Base-by-base conservation (phyloP, 37 sponge, comb jelly and placozoan species). In the Cladorhizidae sp. region DNA sequence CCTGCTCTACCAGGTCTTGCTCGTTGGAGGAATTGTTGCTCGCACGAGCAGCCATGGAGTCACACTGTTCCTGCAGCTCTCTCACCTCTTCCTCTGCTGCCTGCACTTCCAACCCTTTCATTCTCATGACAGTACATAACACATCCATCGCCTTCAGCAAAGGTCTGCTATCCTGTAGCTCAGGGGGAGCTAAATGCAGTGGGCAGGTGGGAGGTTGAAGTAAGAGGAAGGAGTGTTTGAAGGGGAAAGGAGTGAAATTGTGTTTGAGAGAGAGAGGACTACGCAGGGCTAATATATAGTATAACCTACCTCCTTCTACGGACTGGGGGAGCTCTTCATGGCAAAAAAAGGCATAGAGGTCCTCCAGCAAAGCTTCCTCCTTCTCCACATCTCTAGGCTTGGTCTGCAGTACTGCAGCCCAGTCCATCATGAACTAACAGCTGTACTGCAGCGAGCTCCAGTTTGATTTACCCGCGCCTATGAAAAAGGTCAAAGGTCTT, bases 351-450 rank as follows among this genome's bases (percentile, higher is more conserved):
- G 3, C 79, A 49, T 85, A 78, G 28, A 78, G 62, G 8, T 40
- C n/a, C 25, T 85, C 73, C 12, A 70, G 51, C 25, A 73, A 73
- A 18, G 62, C 23, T 43, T 82, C 82, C 35, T 82, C 57, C 58
- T 36, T 29, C 64, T 72, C 82, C 40, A 82, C 57, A 22, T 82
- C 72, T 20, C 45, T 20, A 45, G 72, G 33, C 0, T 73, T 51
- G 8, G 57, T 43, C 32, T n/a, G 36, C 31, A 72, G 59, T 0
- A 82, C 54, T 22, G 28, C 29, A 23, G 45, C 51, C 82, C 82
- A 82, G 36, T 82, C 82, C 82, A 82, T 82, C 49, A 23, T 5
- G 11, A 37, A n/a, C n/a, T n/a, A n/a, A n/a, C n/a, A n/a, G n/a
- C n/a, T n/a, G n/a, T n/a, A n/a, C n/a, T n/a, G n/a, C n/a, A n/a